Conservation (phyloP, 2,113 vertebrate species). For the Synodontis membranacea region DNA sequence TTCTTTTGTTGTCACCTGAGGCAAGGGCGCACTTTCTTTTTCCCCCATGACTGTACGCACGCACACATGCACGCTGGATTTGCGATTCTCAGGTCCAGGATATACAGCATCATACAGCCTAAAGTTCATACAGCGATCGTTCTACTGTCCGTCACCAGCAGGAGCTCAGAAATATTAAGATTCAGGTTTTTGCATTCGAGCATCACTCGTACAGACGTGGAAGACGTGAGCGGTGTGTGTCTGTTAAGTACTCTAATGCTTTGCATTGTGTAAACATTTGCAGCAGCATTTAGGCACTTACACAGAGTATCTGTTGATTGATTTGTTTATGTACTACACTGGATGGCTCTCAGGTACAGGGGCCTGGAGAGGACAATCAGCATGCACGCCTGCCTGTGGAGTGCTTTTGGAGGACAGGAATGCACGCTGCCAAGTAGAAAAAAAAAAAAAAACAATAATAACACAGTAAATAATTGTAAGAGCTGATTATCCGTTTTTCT, state of each 20-base stretch:
- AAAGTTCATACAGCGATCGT: background rate
- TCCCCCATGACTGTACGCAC: background rate
- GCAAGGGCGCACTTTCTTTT: background rate
- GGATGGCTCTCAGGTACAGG: constrained; percentile 55
- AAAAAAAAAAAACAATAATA: background rate
- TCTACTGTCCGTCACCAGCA: background rate
- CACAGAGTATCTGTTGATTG: constrained; percentile 55
- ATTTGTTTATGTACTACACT: constrained; percentile 58
- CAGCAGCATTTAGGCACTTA: constrained; percentile 44
- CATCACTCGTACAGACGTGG: background rate
- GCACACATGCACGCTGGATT: too few relatives aligned
- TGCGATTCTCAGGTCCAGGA: background rate
- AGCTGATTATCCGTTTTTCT: background rate
- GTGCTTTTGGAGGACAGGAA: constrained; percentile 49
- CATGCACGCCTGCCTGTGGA: constrained; percentile 37
- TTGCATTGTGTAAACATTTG: constrained; percentile 55
- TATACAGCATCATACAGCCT: background rate
- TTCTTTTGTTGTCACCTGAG: background rate
- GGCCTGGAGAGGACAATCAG: constrained; percentile 58
- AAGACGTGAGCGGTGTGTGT: constrained; percentile 26
- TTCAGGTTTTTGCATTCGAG: background rate
- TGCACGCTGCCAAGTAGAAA: constrained; percentile 39
- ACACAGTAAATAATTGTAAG: constrained; percentile 17
- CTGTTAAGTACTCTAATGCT: constrained; percentile 42
- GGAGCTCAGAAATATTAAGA: constrained; percentile 22